Conservation (phyloP, 2,797 vertebrate genomes). For the Acanthis flammea region DNA sequence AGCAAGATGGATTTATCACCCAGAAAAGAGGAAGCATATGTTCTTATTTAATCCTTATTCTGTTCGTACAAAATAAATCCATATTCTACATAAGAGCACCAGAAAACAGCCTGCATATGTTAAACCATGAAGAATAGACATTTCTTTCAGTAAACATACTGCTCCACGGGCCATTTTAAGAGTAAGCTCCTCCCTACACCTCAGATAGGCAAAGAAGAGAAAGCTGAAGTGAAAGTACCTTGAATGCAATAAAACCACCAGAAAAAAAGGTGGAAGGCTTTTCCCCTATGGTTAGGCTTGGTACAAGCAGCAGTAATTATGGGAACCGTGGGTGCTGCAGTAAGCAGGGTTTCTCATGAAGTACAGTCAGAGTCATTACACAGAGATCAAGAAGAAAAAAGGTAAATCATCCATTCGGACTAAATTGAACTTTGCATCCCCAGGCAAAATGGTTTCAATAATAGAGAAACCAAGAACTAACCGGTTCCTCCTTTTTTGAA, state of each 20-base stretch:
- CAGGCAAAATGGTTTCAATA: slow-evolving; percentile 24
- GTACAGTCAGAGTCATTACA: background rate
- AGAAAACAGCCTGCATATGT: background rate
- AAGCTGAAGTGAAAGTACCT: background rate
- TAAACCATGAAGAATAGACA: background rate
- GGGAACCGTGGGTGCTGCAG: background rate
- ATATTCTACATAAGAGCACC: background rate
- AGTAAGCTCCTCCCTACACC: background rate
- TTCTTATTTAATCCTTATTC: slow-evolving; percentile 42
- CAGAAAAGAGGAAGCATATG: background rate
- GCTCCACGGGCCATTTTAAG: background rate
- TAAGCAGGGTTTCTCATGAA: slow-evolving; percentile 4
- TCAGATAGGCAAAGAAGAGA: background rate
- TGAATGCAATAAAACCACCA: background rate
- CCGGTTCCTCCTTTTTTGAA: background rate
- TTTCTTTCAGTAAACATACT: background rate
- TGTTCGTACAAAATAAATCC: background rate
- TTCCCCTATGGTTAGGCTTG: background rate
- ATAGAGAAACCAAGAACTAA: background rate
- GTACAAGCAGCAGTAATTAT: background rate
- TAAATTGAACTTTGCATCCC: background rate
- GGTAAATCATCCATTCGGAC: background rate
- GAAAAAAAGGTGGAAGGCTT: background rate
- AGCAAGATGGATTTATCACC: slow-evolving; percentile 34
- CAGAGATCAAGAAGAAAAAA: background rate